A percentile compares a stretch with the other conserved stretches of the same genome.
phyloP scores from a whole-genome alignment of 2,113 vertebrate species.

The Xenopus borealis region DNA sequence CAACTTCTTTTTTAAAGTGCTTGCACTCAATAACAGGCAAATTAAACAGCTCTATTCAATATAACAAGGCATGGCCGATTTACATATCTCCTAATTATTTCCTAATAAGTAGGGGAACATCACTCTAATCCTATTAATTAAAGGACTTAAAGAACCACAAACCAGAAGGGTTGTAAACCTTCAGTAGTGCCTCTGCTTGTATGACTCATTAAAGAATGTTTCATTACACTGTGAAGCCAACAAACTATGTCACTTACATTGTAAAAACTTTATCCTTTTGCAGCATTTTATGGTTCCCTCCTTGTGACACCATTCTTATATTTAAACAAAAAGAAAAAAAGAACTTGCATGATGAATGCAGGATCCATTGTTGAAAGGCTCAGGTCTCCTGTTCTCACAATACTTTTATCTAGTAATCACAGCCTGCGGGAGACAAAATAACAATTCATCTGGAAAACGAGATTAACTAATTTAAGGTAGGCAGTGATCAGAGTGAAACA shows the following conservation, averaged over 20 bases:
- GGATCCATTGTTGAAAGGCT: slow-evolving; percentile 54
- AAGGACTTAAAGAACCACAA: slow-evolving; percentile 14
- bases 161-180: background rate
- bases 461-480: slow-evolving; percentile 76
- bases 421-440: slow-evolving; percentile 75
- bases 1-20: too few species aligned
- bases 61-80: slow-evolving; percentile 14
- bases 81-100: slow-evolving; percentile 34
- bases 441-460: slow-evolving; percentile 81
- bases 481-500: slow-evolving; percentile 67
- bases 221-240: slow-evolving; percentile 54
- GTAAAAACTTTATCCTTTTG: slow-evolving; percentile 40
- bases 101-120: slow-evolving; percentile 27
- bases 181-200: slow-evolving; percentile 13
- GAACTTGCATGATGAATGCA: slow-evolving; percentile 29
- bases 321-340: background rate
- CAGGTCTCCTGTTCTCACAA: slow-evolving; percentile 67
- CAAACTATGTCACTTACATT: slow-evolving; percentile 52
- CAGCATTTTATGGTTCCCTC: slow-evolving; percentile 49
- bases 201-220: slow-evolving; percentile 3
- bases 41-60: slow-evolving; percentile 32
- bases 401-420: slow-evolving; percentile 76
- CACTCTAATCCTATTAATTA: slow-evolving; percentile 3
- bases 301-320: slow-evolving; percentile 49
- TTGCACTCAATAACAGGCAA: slow-evolving; percentile 2